These are phyloP conservation scores for Chlorops oryzae DNA, from an alignment of 1,140 invertebrate genomes.

Conservation along the genomic window DNA sequence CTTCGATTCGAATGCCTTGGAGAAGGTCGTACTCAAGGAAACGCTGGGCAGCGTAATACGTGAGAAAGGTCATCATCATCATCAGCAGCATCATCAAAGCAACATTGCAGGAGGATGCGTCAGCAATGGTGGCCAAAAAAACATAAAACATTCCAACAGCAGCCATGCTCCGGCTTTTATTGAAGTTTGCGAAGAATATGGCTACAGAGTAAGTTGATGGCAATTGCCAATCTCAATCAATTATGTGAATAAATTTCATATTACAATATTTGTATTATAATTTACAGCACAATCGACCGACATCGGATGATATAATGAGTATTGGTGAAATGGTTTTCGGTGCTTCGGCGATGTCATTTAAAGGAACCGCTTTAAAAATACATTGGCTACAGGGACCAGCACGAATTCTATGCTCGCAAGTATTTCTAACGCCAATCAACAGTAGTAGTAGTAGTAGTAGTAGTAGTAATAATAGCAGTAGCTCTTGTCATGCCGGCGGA, in stretches of 20 bases:
- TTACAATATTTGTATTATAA: background rate
- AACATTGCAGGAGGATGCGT: background rate
- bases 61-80: background rate
- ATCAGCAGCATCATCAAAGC: background rate
- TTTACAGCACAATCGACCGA: conserved; percentile 55
- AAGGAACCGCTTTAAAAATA: conserved; percentile 76
- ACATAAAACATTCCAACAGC: conserved; percentile 39
- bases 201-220: conserved; percentile 41
- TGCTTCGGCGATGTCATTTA: conserved; percentile 77
- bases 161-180: no score
- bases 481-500: background rate
- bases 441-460: no score
- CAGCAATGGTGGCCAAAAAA: conserved; percentile 30
- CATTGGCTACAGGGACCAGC: conserved; percentile 66
- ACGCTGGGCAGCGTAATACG: conserved; percentile 9
- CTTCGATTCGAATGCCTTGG: conserved; percentile 74
- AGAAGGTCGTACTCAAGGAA: conserved; percentile 49
- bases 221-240: background rate
- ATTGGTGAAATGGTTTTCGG: conserved; percentile 88
- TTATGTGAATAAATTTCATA: no score
- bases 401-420: conserved; percentile 66
- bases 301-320: conserved; percentile 61
- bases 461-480: no score
- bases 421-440: conserved; percentile 50
- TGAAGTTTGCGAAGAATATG: conserved; percentile 42